Percentiles rank a stretch among this genome's conserved stretches.
These are phyloP conservation scores for Torymus texanus DNA, from an alignment of 2,888 invertebrate species.

Conservation along the genomic window DNA sequence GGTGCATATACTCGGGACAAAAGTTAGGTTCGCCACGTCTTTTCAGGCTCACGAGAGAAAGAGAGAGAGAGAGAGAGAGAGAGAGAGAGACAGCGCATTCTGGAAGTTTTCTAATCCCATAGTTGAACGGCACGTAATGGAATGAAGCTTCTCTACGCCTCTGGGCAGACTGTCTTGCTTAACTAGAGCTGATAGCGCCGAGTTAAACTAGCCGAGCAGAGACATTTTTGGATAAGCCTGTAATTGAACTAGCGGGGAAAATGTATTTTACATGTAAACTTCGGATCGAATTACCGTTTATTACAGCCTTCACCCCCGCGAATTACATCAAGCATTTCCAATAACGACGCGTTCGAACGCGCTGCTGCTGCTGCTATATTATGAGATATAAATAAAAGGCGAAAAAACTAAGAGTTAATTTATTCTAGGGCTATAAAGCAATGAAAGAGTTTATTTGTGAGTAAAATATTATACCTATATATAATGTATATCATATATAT, in stretches of 20 bases:
- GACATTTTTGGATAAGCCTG: constrained; percentile 20
- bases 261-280: constrained; percentile 34
- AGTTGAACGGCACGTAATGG: constrained; percentile 9
- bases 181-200: constrained; percentile 14
- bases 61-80: no score
- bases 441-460: no score
- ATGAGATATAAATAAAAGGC: not conserved
- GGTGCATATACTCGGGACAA: no score
- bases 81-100: no score
- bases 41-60: no score
- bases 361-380: not conserved
- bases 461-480: no score
- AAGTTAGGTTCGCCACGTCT: no score
- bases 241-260: constrained; percentile 31
- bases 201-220: constrained; percentile 18
- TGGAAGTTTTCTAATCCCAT: constrained; percentile 29
- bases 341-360: not conserved
- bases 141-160: constrained; percentile 17
- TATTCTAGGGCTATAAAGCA: no score
- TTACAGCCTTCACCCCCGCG: not conserved
- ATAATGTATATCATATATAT: no score
- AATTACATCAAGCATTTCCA: not conserved
- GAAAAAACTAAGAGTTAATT: not conserved
- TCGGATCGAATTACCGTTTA: not conserved
- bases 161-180: constrained; percentile 2